Evolutionary conservation across 1,140 invertebrate species (phyloP).

Genomic region (Homalodisca vitripennis): DNA sequence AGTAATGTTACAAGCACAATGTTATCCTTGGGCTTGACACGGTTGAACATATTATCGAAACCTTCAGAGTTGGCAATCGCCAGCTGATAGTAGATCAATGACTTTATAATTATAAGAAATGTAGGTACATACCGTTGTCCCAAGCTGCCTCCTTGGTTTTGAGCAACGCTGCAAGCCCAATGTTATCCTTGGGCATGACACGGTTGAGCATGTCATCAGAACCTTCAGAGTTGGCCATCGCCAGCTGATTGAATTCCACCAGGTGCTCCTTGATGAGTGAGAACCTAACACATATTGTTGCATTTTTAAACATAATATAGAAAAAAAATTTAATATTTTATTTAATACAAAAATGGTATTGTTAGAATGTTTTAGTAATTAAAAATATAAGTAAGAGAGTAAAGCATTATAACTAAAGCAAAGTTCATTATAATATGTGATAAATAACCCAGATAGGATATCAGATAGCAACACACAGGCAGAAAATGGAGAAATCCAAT

Average conservation of each 20-base stretch:
- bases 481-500: too few relatives aligned
- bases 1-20: conserved; percentile 94
- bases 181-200: conserved; percentile 99
- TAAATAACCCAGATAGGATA: too few relatives aligned
- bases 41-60: conserved; percentile 97
- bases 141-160: conserved; percentile 93
- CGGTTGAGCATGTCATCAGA: conserved; percentile 98
- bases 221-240: conserved; percentile 97
- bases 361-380: too few relatives aligned
- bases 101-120: conserved; percentile 5
- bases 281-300: too few relatives aligned
- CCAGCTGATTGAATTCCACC: conserved; percentile 97
- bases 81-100: conserved; percentile 96
- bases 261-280: conserved; percentile 91
- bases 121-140: conserved; percentile 70
- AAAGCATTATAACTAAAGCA: too few relatives aligned
- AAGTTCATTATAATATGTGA: too few relatives aligned
- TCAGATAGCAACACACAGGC: too few relatives aligned
- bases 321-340: too few relatives aligned
- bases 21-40: conserved; percentile 99
- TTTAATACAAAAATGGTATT: too few relatives aligned
- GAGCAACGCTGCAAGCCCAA: conserved; percentile 91
- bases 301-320: too few relatives aligned
- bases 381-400: too few relatives aligned
- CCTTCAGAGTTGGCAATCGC: conserved; percentile 98